Percentiles rank a stretch among this genome's conserved stretches.
phyloP scores from a whole-genome alignment of 2,113 vertebrate species.

The human region DNA sequence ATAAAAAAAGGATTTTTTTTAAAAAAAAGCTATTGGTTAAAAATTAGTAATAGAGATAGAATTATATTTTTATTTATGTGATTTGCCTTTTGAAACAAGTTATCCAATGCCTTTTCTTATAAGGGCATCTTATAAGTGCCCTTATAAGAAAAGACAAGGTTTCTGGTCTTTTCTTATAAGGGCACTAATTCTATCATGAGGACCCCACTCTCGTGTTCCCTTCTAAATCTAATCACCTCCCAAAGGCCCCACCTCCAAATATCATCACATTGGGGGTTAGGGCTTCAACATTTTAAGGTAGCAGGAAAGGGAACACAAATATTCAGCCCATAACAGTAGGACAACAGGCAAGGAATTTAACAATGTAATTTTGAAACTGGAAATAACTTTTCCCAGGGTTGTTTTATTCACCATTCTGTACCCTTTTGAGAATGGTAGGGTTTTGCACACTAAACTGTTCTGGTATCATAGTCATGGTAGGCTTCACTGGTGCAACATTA shows the following conservation, averaged over 20 bases:
- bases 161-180: not conserved
- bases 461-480: no score
- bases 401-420: not conserved
- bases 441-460: accelerated
- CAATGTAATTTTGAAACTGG: not conserved
- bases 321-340: not conserved
- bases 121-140: no score
- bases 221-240: not conserved
- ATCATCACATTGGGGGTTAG: not conserved
- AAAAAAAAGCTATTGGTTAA: not conserved
- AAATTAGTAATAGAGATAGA: not conserved
- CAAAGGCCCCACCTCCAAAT: not conserved
- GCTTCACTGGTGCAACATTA: not conserved
- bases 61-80: not conserved
- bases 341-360: not conserved
- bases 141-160: not conserved
- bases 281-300: not conserved
- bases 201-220: not conserved
- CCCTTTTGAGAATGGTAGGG: not conserved
- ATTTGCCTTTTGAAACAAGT: not conserved
- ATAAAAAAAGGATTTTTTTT: not conserved
- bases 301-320: not conserved
- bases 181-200: not conserved
- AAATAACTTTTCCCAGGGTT: not conserved
- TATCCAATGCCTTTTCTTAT: not conserved